A percentile compares a stretch with the other conserved stretches of the same genome.
phyloP scores from a whole-genome alignment of 1,140 invertebrate genomes.

The Ceratitis capitata region DNA sequence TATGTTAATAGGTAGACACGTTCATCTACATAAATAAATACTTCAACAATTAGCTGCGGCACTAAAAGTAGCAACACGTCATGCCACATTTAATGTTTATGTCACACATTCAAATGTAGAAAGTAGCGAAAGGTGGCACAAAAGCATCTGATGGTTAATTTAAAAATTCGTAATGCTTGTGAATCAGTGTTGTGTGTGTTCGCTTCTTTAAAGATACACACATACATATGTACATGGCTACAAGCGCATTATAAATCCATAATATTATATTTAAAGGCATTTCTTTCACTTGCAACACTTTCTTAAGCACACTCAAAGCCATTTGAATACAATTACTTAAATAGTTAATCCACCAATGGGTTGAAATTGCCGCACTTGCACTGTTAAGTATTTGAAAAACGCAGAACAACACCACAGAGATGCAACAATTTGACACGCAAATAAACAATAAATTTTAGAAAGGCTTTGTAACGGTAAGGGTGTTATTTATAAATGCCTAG shows the following conservation, averaged over 20 bases:
- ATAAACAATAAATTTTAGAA: conserved; percentile 29
- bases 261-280: too few relatives aligned
- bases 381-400: background rate
- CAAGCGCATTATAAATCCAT: too few relatives aligned
- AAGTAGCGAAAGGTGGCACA: background rate
- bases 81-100: conserved; percentile 16
- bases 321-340: too few relatives aligned
- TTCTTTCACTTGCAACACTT: too few relatives aligned
- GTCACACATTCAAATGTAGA: background rate
- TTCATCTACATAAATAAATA: too few relatives aligned
- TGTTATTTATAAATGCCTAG: too few relatives aligned
- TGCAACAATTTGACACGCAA: conserved; percentile 23
- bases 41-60: background rate
- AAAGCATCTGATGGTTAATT: background rate
- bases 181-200: background rate
- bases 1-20: too few relatives aligned
- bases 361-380: background rate
- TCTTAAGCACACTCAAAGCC: background rate
- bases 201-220: background rate
- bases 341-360: background rate
- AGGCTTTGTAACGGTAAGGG: background rate
- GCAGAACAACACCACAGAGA: background rate
- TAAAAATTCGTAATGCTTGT: background rate
- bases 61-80: conserved; percentile 10
- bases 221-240: background rate